phyloP scores from a whole-genome alignment of 1,140 invertebrate genomes.

The Aporrectodea caliginosa region DNA sequence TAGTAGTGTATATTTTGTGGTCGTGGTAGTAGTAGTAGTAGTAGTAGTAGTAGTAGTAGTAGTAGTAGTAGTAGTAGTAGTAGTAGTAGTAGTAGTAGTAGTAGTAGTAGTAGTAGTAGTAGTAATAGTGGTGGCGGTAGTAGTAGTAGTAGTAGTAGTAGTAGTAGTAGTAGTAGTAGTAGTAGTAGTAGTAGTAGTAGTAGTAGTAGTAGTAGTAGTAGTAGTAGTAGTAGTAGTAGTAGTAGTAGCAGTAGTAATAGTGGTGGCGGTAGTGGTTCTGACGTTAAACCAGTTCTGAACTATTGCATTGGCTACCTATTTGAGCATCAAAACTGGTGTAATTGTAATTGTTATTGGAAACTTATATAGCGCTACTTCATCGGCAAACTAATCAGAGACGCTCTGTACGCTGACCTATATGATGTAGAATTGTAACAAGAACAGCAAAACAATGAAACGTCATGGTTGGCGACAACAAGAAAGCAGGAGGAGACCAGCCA shows the following conservation, averaged over 20 bases:
- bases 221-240: constrained; percentile 21
- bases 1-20: too few relatives aligned
- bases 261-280: not conserved
- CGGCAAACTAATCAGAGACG: too few relatives aligned
- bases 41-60: constrained; percentile 20
- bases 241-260: constrained; percentile 19
- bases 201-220: constrained; percentile 23
- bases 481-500: too few relatives aligned
- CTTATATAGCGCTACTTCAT: too few relatives aligned
- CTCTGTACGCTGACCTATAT: too few relatives aligned
- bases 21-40: constrained; percentile 14
- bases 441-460: too few relatives aligned
- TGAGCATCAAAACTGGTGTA: too few relatives aligned
- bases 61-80: constrained; percentile 21
- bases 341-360: too few relatives aligned
- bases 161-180: constrained; percentile 22
- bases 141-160: constrained; percentile 20
- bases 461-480: too few relatives aligned
- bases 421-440: too few relatives aligned
- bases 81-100: constrained; percentile 22
- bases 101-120: constrained; percentile 21
- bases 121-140: constrained; percentile 19
- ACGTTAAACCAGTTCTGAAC: not conserved
- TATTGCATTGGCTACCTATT: too few relatives aligned
- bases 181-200: constrained; percentile 22